phyloP scores from a whole-genome alignment of 2,797 vertebrate species.

The Melanotaenia nigrans region DNA sequence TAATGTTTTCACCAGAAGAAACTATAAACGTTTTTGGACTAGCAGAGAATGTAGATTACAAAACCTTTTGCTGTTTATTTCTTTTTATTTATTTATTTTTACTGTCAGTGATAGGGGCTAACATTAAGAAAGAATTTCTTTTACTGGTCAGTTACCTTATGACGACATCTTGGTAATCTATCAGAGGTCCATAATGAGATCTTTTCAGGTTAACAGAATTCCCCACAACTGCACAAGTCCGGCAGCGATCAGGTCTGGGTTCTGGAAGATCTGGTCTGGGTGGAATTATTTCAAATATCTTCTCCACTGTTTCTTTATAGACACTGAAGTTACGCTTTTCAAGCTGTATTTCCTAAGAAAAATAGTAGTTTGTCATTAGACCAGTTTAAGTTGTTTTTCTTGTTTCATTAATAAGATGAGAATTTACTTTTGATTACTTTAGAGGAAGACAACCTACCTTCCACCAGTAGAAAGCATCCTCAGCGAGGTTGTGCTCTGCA shows the following conservation, averaged over 20 bases:
- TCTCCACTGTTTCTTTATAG: constrained; percentile 1
- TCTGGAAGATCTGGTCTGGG: not conserved
- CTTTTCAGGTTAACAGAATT: constrained; percentile 58
- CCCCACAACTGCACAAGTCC: constrained; percentile 63
- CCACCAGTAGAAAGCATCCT: constrained; percentile 18
- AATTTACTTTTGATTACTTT: too few relatives aligned
- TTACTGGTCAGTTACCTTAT: constrained; percentile 44
- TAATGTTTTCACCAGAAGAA: too few relatives aligned
- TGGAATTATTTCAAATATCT: constrained; percentile 37
- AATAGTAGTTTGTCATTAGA: not conserved
- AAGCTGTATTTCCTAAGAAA: not conserved
- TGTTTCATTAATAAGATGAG: too few relatives aligned
- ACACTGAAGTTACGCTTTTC: not conserved
- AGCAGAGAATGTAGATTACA: too few relatives aligned
- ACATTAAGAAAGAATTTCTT: too few relatives aligned
- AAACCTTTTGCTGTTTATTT: too few relatives aligned
- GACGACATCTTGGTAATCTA: constrained; percentile 46
- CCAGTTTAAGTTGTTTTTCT: too few relatives aligned
- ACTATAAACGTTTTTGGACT: too few relatives aligned
- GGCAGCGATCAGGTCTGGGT: constrained; percentile 8
- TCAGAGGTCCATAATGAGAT: constrained; percentile 46
- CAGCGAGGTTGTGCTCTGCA: not conserved
- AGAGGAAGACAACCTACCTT: not conserved
- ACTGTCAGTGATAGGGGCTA: too few relatives aligned
- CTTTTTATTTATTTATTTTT: too few relatives aligned